A percentile compares a stretch with the other conserved stretches of the same genome.
Evolutionary conservation across 2,797 vertebrate genomes (phyloP).

Genomic region (Pampus argenteus): DNA sequence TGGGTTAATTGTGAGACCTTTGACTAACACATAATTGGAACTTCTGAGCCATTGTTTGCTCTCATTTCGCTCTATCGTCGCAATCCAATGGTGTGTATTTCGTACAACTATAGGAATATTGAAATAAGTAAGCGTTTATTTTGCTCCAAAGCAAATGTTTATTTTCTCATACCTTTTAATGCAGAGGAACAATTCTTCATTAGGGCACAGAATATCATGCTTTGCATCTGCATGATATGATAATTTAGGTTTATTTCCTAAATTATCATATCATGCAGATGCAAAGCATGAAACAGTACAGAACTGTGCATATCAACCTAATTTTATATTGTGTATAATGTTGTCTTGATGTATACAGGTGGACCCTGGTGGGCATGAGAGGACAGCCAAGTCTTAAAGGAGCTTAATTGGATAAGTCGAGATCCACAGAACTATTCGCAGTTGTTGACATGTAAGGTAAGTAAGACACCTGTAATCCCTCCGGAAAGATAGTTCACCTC

Average conservation of each 20-base stretch:
- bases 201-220: not conserved
- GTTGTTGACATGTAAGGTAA: constrained; percentile 36
- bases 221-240: not conserved
- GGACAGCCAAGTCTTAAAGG: constrained; percentile 31
- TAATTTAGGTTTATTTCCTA: too few species aligned
- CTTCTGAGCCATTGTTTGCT: not conserved
- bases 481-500: constrained; percentile 54
- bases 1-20: constrained; percentile 32
- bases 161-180: not conserved
- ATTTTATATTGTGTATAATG: not conserved
- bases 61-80: not conserved
- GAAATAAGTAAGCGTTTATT: not conserved
- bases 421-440: not conserved
- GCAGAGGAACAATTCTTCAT: not conserved
- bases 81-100: not conserved
- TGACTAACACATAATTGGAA: not conserved
- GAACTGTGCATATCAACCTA: not conserved
- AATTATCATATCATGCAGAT: not conserved
- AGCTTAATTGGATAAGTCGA: constrained; percentile 46
- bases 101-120: not conserved
- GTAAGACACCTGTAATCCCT: constrained; percentile 58
- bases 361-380: constrained; percentile 16
- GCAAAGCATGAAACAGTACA: not conserved
- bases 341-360: not conserved
- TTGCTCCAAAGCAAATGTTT: not conserved